Base-by-base conservation (phyloP, 2,888 invertebrate genomes). In the Stenodema calcarata region DNA sequence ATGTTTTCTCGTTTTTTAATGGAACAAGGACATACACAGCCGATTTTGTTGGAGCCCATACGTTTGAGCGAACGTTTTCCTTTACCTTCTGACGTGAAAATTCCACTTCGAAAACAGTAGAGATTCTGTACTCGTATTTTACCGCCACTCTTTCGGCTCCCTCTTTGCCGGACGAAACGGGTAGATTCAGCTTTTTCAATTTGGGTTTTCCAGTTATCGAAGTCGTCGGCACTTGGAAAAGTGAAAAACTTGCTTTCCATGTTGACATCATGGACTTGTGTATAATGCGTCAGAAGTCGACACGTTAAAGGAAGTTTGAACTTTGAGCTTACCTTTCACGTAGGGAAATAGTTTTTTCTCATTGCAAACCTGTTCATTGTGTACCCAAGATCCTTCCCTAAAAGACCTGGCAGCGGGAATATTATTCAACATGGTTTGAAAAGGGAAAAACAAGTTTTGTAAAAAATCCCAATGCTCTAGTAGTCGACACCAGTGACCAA, bases 31-130 rank as follows among this genome's bases (percentile, higher is more conserved):
- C 79, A 79, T 42, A 79, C 27, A 14, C 79, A 2, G 0, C 79
- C 79, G n/a, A 79, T 79, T 79, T 50, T 44, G 18, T 50, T 47
- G 1, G 79, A 79, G 47, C 79, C 79, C 44, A 47, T 44, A 44
- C 18, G 47, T n/a, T 79, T 79, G 23, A 79, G 79, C 28, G 6
- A 7, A 6, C 79, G 44, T 79, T 79, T 41, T 23, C 79, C 79
- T 16, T 44, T n/a, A 79, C 79, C 44, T 79, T 79, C 44, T 18
- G 79, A 50, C 14, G 44, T 47, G 50, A 79, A 79, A 79, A 47
- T 11, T 50, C 79, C 79, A 79, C 27, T 27, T 1, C 79, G 44
- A 28, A 79, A 79, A 79, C 79, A 79, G 2, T 4, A 18, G 44
- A 75, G 75, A 27, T 27, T 42, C 12, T 79, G 50, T 0, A 50